phyloP scores from a whole-genome alignment of 1,140 invertebrate species.

The Hycleus cichorii region DNA sequence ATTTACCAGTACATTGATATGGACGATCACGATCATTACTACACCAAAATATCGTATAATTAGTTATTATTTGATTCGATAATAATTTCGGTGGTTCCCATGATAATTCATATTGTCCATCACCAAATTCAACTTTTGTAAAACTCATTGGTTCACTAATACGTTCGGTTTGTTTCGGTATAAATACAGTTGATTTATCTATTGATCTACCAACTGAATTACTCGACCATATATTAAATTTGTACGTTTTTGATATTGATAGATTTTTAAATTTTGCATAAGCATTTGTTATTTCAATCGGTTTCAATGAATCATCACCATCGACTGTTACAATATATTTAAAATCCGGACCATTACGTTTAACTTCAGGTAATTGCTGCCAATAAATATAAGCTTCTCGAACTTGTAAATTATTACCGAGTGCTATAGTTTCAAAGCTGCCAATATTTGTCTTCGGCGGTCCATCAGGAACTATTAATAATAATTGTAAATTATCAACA shows the following conservation, averaged over 20 bases:
- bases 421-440: slow-evolving; percentile 54
- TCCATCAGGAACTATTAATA: slow-evolving; percentile 44
- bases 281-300: slow-evolving; percentile 42
- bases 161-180: slow-evolving; percentile 51
- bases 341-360: slow-evolving; percentile 54
- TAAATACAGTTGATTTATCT: slow-evolving; percentile 49
- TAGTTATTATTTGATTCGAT: slow-evolving; percentile 37
- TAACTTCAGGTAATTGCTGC: slow-evolving; percentile 54
- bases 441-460: slow-evolving; percentile 57
- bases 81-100: slow-evolving; percentile 52
- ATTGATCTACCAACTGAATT: slow-evolving; percentile 53
- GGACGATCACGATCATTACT: slow-evolving; percentile 51
- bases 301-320: slow-evolving; percentile 37
- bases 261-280: slow-evolving; percentile 50
- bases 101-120: slow-evolving; percentile 60
- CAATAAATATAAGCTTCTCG: slow-evolving; percentile 60
- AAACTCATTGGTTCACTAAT: slow-evolving; percentile 48
- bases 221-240: slow-evolving; percentile 47
- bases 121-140: slow-evolving; percentile 60
- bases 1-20: slow-evolving; percentile 52
- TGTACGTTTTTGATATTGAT: slow-evolving; percentile 40
- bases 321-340: slow-evolving; percentile 40
- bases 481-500: slow-evolving; percentile 1
- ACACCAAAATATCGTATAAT: slow-evolving; percentile 73
- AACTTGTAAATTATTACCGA: slow-evolving; percentile 37